Conservation (phyloP, 2,113 vertebrate genomes). For the Cynopterus brachyotis region DNA sequence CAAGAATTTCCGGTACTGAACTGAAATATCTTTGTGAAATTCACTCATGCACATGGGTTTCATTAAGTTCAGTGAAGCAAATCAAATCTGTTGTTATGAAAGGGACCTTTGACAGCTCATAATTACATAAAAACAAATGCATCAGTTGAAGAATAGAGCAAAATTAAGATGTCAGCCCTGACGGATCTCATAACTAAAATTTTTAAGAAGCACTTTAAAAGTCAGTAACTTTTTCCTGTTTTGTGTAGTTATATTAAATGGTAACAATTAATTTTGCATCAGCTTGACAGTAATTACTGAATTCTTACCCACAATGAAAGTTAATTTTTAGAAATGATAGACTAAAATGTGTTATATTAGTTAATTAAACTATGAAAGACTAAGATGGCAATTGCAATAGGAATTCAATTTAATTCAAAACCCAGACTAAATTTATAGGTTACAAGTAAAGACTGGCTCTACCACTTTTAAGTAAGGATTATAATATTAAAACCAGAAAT, state of each 20-base stretch:
- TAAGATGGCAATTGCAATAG: not conserved
- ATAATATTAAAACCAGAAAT: not conserved
- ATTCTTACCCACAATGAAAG: constrained; percentile 27
- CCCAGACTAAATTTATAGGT: not conserved
- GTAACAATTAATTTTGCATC: constrained; percentile 3
- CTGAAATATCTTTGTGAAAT: constrained; percentile 66
- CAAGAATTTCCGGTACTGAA: constrained; percentile 40
- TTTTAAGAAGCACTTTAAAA: constrained; percentile 59
- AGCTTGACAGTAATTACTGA: constrained; percentile 39
- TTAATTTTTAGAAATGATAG: constrained; percentile 42
- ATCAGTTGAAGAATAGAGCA: constrained; percentile 53
- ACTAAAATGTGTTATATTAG: not conserved
- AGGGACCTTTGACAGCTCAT: constrained; percentile 48
- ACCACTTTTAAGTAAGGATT: not conserved
- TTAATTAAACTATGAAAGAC: constrained; percentile 41
- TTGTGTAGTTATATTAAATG: constrained; percentile 16
- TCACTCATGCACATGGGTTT: constrained; percentile 39
- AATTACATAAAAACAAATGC: constrained; percentile 70
- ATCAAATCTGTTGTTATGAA: constrained; percentile 66
- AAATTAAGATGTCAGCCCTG: constrained; percentile 70
- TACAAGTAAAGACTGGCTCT: not conserved
- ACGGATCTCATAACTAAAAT: constrained; percentile 23
- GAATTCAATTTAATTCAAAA: not conserved
- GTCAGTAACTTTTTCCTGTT: not conserved
- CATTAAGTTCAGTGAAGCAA: constrained; percentile 68